These are phyloP conservation scores for Plectus sambesii DNA, from an alignment of 1,140 invertebrate species.

Conservation along the genomic window DNA sequence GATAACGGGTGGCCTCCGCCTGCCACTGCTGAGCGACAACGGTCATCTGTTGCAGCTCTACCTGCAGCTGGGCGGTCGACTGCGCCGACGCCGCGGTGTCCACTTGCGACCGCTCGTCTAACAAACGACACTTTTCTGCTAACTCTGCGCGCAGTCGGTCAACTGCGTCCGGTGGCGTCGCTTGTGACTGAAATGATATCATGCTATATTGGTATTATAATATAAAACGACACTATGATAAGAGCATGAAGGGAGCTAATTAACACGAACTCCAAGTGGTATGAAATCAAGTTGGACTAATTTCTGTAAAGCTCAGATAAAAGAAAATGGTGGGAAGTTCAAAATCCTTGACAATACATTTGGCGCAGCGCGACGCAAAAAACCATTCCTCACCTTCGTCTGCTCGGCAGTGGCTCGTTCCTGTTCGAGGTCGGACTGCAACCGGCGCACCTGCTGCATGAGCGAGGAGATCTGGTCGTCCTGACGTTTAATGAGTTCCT, in stretches of 20 bases:
- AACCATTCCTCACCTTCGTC: slow-evolving; percentile 9
- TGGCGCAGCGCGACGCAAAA: neutral
- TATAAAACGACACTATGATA: no score
- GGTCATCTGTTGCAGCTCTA: slow-evolving; percentile 1
- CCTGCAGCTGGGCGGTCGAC: neutral
- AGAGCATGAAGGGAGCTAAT: no score
- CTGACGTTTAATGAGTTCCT: slow-evolving; percentile 75
- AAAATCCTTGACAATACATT: slow-evolving; percentile 5
- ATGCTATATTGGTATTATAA: no score
- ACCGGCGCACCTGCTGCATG: slow-evolving; percentile 58
- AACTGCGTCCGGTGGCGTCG: slow-evolving; percentile 18
- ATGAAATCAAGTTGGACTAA: slow-evolving; percentile 11
- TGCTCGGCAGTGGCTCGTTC: slow-evolving; percentile 11
- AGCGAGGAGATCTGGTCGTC: slow-evolving; percentile 62
- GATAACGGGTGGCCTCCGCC: slow-evolving; percentile 34
- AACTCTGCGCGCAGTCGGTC: slow-evolving; percentile 11
- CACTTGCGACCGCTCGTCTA: slow-evolving; percentile 20
- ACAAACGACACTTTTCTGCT: slow-evolving; percentile 20
- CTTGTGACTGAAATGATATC: no score
- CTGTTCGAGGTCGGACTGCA: slow-evolving; percentile 60
- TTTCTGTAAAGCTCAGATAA: slow-evolving; percentile 6
- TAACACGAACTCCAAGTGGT: slow-evolving; percentile 7
- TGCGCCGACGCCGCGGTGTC: slow-evolving; percentile 19
- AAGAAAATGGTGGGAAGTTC: neutral
- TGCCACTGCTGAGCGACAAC: slow-evolving; percentile 35